phyloP scores from a whole-genome alignment of 2,888 invertebrate species.

The Barypeithes pellucidus region DNA sequence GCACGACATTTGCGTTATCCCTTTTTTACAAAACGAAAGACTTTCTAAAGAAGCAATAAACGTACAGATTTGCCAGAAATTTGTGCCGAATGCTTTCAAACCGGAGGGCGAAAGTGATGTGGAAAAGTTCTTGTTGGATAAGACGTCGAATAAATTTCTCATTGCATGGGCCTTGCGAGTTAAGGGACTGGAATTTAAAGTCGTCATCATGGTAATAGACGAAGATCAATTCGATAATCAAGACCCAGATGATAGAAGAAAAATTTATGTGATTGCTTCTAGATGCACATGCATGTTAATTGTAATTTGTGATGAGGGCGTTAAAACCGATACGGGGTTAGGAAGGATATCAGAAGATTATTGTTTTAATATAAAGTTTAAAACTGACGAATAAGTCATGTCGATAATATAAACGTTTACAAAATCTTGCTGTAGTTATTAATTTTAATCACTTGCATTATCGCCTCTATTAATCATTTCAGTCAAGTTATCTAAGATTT shows the following conservation, averaged over 20 bases:
- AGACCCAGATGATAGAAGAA: slow-evolving; percentile 66
- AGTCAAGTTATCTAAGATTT: no score
- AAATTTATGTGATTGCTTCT: slow-evolving; percentile 67
- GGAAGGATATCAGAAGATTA: slow-evolving; percentile 60
- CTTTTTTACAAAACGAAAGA: slow-evolving; percentile 64
- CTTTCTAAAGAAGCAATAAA: slow-evolving; percentile 63
- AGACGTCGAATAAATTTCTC: slow-evolving; percentile 64
- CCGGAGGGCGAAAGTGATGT: slow-evolving; percentile 65
- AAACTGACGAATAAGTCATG: neutral
- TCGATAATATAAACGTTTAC: no score
- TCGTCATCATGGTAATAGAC: slow-evolving; percentile 66
- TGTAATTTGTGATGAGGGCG: slow-evolving; percentile 60
- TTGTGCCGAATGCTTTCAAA: slow-evolving; percentile 65
- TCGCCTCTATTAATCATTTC: no score
- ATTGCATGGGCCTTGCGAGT: slow-evolving; percentile 66
- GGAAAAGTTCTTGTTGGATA: slow-evolving; percentile 63
- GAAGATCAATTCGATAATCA: slow-evolving; percentile 66
- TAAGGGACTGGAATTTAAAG: slow-evolving; percentile 68
- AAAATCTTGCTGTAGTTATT: no score
- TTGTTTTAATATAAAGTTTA: slow-evolving; percentile 59
- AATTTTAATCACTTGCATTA: no score
- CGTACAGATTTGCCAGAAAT: slow-evolving; percentile 62
- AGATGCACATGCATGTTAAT: slow-evolving; percentile 67
- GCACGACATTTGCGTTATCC: slow-evolving; percentile 66
- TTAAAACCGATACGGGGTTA: slow-evolving; percentile 61